These are phyloP conservation scores for Polypterus bichir DNA, from an alignment of 2,113 vertebrate species.

Conservation along the genomic window DNA sequence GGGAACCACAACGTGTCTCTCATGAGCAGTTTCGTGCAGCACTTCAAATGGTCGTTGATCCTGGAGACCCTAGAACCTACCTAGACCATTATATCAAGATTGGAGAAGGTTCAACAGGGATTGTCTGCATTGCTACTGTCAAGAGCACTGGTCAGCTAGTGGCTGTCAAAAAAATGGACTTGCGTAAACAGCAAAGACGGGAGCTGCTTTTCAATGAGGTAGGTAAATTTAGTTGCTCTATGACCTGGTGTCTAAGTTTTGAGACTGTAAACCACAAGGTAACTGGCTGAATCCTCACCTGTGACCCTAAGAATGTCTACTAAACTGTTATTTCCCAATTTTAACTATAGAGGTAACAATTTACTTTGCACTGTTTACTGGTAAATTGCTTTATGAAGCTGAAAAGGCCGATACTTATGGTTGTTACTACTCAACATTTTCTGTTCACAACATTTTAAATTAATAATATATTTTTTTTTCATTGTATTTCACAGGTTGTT, in stretches of 20 bases:
- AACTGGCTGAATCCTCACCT: too few species aligned
- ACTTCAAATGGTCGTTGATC: conserved; percentile 85
- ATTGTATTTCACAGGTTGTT: conserved; percentile 60
- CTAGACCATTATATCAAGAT: conserved; percentile 95
- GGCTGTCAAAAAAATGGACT: conserved; percentile 92
- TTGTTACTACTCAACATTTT: too few species aligned
- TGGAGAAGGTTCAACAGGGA: conserved; percentile 82
- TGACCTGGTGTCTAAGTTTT: too few species aligned
- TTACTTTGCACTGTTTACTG: too few species aligned
- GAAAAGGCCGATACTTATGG: too few species aligned
- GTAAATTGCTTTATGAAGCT: too few species aligned
- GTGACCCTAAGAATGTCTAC: too few species aligned
- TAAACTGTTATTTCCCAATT: too few species aligned
- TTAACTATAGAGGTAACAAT: too few species aligned
- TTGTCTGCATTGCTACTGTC: conserved; percentile 83
- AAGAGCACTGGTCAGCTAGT: conserved; percentile 73
- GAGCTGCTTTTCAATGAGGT: conserved; percentile 94
- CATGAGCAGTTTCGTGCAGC: conserved; percentile 87
- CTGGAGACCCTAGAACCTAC: conserved; percentile 72
- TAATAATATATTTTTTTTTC: background rate
- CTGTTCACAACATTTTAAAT: too few species aligned
- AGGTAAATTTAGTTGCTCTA: background rate
- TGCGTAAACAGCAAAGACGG: conserved; percentile 81
- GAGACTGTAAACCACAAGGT: too few species aligned
- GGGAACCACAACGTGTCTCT: conserved; percentile 78